A percentile compares a stretch with the other conserved stretches of the same genome.
These are phyloP conservation scores for Orthosia gothica DNA, from an alignment of 2,888 invertebrate species.

Conservation along the genomic window DNA sequence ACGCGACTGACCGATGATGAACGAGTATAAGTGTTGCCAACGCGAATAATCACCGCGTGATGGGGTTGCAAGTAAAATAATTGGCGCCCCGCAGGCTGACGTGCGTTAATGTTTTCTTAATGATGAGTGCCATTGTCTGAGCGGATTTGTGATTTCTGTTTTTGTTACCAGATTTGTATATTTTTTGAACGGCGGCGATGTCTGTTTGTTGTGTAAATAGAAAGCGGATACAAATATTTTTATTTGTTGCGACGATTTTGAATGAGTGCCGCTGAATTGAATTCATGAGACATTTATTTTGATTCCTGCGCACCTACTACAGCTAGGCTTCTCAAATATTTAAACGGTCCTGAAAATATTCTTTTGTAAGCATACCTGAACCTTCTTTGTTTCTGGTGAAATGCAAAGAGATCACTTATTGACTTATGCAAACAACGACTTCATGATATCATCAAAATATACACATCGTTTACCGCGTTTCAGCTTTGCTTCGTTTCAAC, in stretches of 20 bases:
- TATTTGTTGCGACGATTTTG: conserved; percentile 17
- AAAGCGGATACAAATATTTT: conserved; percentile 72
- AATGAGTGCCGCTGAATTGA: conserved; percentile 2
- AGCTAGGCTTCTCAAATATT: neutral
- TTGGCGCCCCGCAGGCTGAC: conserved; percentile 89
- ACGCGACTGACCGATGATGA: conserved; percentile 83
- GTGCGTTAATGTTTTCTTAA: conserved; percentile 90
- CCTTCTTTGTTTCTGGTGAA: neutral
- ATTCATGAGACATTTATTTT: neutral
- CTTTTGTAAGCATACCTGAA: neutral
- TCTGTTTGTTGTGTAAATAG: conserved; percentile 77
- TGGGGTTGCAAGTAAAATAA: conserved; percentile 89
- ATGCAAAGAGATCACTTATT: neutral
- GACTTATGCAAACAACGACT: neutral
- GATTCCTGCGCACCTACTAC: neutral
- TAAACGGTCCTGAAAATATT: neutral
- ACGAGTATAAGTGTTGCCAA: conserved; percentile 86
- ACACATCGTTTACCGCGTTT: neutral
- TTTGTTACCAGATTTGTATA: conserved; percentile 86
- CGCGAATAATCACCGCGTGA: conserved; percentile 82
- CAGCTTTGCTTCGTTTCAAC: neutral
- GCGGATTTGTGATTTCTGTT: conserved; percentile 83
- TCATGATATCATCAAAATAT: no score
- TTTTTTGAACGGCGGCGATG: conserved; percentile 71
- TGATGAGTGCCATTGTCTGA: conserved; percentile 86